Percentiles rank a stretch among this genome's conserved stretches.
Conservation (phyloP, 2,888 invertebrate species). For the Heliconius hortense region DNA sequence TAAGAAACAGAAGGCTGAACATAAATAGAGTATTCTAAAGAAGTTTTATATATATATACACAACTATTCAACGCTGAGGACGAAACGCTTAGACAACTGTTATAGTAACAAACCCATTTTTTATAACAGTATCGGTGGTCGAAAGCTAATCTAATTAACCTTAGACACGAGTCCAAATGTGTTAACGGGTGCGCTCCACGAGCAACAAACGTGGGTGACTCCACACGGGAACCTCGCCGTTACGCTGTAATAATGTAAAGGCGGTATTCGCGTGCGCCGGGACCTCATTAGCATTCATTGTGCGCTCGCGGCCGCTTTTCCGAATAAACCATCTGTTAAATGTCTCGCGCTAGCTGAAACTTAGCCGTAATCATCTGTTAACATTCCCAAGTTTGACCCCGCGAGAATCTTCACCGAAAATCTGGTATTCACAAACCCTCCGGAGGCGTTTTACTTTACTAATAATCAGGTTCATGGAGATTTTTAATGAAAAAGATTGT, state of each 20-base stretch:
- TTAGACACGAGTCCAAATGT: slow-evolving; percentile 79
- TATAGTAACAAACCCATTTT: slow-evolving; percentile 22
- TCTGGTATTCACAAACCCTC: slow-evolving; percentile 67
- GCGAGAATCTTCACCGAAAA: slow-evolving; percentile 71
- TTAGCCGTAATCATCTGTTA: slow-evolving; percentile 81
- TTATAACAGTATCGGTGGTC: slow-evolving; percentile 49
- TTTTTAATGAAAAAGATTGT: slow-evolving; percentile 82
- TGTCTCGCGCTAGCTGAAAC: slow-evolving; percentile 80
- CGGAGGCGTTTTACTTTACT: slow-evolving; percentile 78
- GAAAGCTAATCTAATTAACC: slow-evolving; percentile 80
- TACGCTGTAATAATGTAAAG: slow-evolving; percentile 55
- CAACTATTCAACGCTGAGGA: background rate
- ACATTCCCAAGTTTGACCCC: slow-evolving; percentile 81
- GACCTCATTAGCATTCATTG: slow-evolving; percentile 79
- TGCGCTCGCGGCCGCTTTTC: slow-evolving; percentile 77
- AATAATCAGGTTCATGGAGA: slow-evolving; percentile 79
- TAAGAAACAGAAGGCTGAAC: slow-evolving; percentile 8
- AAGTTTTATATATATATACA: background rate
- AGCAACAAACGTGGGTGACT: slow-evolving; percentile 51
- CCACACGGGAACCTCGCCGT: slow-evolving; percentile 54
- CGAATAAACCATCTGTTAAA: slow-evolving; percentile 82
- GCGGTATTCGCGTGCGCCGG: slow-evolving; percentile 54
- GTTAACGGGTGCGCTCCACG: slow-evolving; percentile 74
- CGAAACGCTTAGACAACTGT: background rate
- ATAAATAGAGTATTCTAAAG: background rate